Conservation (phyloP, 2,113 vertebrate genomes). For the Rafetus swinhoei region DNA sequence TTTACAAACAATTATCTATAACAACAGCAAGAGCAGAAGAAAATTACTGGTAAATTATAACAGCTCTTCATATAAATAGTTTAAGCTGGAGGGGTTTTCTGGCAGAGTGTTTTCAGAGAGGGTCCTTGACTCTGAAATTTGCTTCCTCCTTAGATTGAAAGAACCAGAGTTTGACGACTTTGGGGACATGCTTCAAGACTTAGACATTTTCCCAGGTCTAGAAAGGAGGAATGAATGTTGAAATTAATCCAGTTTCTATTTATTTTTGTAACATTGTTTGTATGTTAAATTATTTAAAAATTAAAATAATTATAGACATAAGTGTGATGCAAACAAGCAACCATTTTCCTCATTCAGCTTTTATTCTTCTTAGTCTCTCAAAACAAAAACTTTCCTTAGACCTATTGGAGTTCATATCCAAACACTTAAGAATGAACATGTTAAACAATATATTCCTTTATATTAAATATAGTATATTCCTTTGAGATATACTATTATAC, state of each 20-base stretch:
- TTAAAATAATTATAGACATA: constrained; percentile 45
- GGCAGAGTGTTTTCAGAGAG: constrained; percentile 46
- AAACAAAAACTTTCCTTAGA: not conserved
- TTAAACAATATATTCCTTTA: not conserved
- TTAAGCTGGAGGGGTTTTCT: constrained; percentile 57
- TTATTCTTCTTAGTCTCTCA: not conserved
- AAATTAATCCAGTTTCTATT: not conserved
- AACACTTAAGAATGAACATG: constrained; percentile 7
- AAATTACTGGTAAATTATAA: constrained; percentile 47
- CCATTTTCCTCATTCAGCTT: constrained; percentile 37
- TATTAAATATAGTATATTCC: too few species aligned
- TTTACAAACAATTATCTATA: constrained; percentile 13
- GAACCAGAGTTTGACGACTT: constrained; percentile 55
- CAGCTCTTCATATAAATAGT: constrained; percentile 54
- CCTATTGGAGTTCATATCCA: not conserved
- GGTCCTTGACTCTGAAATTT: constrained; percentile 62
- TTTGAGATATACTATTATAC: not conserved
- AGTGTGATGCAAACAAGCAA: constrained; percentile 59
- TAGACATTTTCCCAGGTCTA: constrained; percentile 52
- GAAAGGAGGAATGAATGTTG: constrained; percentile 3
- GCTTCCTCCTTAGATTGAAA: constrained; percentile 48
- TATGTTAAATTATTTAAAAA: not conserved
- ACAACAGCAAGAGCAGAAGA: constrained; percentile 51
- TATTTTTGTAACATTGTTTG: constrained; percentile 15
- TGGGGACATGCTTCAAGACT: constrained; percentile 43